Percentiles rank a stretch among this genome's conserved stretches.
These are phyloP conservation scores for Misgurnus mizolepis DNA, from an alignment of 2,113 vertebrate genomes.

Conservation along the genomic window DNA sequence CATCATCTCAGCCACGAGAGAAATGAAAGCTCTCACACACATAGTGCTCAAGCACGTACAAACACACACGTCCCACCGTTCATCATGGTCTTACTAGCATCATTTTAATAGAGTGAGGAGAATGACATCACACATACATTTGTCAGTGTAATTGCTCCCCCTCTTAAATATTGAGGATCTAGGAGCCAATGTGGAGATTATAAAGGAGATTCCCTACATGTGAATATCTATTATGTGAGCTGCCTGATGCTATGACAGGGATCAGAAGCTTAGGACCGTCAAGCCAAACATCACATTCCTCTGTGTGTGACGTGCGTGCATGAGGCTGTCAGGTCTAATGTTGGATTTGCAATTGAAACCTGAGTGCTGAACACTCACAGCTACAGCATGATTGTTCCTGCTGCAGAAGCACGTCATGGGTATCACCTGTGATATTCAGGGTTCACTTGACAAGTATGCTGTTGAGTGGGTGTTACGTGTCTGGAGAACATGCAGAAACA, in stretches of 20 bases:
- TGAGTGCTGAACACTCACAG: conserved; percentile 15
- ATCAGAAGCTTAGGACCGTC: not conserved
- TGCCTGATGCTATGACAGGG: conserved; percentile 13
- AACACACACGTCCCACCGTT: not conserved
- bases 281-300: not conserved
- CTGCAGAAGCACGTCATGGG: conserved; percentile 10
- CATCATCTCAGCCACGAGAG: conserved; percentile 22
- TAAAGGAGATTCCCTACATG: not conserved
- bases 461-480: not conserved
- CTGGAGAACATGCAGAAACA: not conserved
- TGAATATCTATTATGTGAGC: not conserved
- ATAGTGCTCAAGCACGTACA: not conserved
- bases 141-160: not conserved
- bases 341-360: conserved; percentile 7
- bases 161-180: not conserved
- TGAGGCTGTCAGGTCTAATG: conserved; percentile 27
- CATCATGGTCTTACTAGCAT: not conserved
- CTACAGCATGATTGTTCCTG: conserved; percentile 2
- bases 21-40: conserved; percentile 1
- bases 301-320: not conserved
- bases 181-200: not conserved
- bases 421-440: not conserved
- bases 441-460: conserved; percentile 4
- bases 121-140: not conserved
- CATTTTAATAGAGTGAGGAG: not conserved